Base-by-base conservation (phyloP, 2,888 invertebrate species). In the Drosophila macrospina region DNA sequence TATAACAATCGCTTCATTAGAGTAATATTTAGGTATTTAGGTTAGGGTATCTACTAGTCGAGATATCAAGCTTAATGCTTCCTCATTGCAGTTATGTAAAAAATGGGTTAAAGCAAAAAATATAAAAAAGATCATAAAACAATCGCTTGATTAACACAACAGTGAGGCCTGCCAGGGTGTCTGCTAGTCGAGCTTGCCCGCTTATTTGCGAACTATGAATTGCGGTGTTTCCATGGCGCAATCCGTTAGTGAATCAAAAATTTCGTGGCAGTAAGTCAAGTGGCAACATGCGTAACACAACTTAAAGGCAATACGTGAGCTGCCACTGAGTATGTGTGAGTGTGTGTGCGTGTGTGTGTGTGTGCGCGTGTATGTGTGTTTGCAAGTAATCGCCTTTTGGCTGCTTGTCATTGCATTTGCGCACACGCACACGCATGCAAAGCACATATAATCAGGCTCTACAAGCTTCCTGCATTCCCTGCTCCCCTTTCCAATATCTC, bases 391-490 rank as follows among this genome's bases (percentile, higher is more conserved):
- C 69, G 73, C 55, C 61, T 68, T 68, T 80, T 69, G 69, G 67
- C 73, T 62, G 76, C 63, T 67, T 73, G 67, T 64, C 87, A 76
- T 69, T 87, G 82, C 82, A 85, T 71, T 73, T 70, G 32, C 69
- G 36, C 63, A 63, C 50, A 79, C 73, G 47, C 66, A 56, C 56
- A 69, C 64, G 42, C 74, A 72, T 62, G 50, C 52, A 72, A 77
- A 78, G 63, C 80, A 73, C 86, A 85, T 87, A 81, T 87, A 82
- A 85, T 82, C 82, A 85, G 69, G 44, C 77, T 57, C 55, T 67
- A 56, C 44, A 11, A 30, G 64, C 75, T 13, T 48, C 48, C 56
- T 13, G 36, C 39, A 15, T 5, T 3, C 16, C 15, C 44, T 5
- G 3, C 20, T 4, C 4, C 6, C 15, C 11, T 15, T 0, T 1